Percentiles rank a stretch among this genome's conserved stretches.
These are phyloP conservation scores for Parelbella ahira DNA, from an alignment of 2,888 invertebrate genomes.

Conservation along the genomic window DNA sequence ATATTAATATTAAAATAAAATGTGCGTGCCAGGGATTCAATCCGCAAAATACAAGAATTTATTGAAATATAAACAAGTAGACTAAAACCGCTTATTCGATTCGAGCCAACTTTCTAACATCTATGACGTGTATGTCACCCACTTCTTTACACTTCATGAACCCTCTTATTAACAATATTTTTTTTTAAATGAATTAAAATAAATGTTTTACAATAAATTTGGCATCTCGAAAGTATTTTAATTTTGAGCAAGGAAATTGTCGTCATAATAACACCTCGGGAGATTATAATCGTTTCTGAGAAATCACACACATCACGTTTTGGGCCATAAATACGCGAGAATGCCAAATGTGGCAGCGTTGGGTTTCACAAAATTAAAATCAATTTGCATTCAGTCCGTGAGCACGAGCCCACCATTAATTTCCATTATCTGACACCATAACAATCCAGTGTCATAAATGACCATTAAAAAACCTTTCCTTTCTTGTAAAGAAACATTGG, in stretches of 20 bases:
- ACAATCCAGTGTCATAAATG: conserved; percentile 24
- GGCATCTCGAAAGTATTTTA: too few relatives aligned
- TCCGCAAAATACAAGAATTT: too few relatives aligned
- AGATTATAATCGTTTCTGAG: conserved; percentile 23
- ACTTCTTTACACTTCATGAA: too few relatives aligned
- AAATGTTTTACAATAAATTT: too few relatives aligned
- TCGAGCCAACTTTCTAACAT: too few relatives aligned
- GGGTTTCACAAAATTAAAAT: conserved; percentile 24
- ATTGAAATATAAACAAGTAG: too few relatives aligned
- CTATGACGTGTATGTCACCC: too few relatives aligned
- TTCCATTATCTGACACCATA: conserved; percentile 28
- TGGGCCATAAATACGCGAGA: conserved; percentile 23
- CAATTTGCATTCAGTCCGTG: conserved; percentile 28
- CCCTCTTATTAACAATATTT: too few relatives aligned
- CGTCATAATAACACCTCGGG: conserved; percentile 11
- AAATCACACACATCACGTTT: conserved; percentile 18
- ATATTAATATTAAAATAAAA: too few relatives aligned
- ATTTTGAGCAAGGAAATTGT: conserved; percentile 8
- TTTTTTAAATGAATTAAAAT: too few relatives aligned
- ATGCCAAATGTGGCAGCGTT: conserved; percentile 16
- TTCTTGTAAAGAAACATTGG: conserved; percentile 24
- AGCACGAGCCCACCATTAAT: conserved; percentile 27
- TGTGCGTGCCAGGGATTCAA: too few relatives aligned
- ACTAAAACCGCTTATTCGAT: too few relatives aligned
- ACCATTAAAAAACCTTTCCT: conserved; percentile 24